Conservation (phyloP, 2,888 invertebrate genomes). For the Prosapia bicincta region DNA sequence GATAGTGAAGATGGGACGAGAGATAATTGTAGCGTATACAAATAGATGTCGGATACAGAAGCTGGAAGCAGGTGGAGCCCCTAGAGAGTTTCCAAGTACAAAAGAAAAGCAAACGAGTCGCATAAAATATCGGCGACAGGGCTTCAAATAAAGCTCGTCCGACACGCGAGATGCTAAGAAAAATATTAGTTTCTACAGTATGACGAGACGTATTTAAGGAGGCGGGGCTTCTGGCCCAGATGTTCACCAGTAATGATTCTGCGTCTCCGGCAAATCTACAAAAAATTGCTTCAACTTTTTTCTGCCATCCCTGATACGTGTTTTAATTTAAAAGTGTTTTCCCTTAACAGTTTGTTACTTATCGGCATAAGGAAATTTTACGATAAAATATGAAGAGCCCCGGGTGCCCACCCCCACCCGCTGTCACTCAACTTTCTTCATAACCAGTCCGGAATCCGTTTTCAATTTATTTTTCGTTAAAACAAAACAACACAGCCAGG, state of each 20-base stretch:
- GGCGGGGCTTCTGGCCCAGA: background rate
- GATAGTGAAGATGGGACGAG: background rate
- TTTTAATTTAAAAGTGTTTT: background rate
- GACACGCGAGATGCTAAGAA: background rate
- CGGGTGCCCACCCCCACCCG: background rate
- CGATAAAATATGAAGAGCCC: background rate
- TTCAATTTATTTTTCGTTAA: background rate
- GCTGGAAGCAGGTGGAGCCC: background rate
- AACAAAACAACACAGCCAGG: background rate
- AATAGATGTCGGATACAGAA: background rate
- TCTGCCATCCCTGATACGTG: background rate
- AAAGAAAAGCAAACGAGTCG: background rate
- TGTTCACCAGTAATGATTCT: background rate
- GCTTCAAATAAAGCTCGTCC: background rate
- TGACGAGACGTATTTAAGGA: background rate
- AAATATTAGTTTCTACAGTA: background rate
- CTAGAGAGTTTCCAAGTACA: background rate
- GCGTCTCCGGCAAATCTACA: background rate
- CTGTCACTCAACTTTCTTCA: slow-evolving; percentile 2
- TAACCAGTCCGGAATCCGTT: background rate
- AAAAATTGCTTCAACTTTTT: background rate
- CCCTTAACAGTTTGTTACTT: background rate
- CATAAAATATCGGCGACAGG: background rate
- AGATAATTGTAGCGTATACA: background rate
- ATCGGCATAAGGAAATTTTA: background rate